Evolutionary conservation across 2,113 vertebrate genomes (phyloP).

Genomic region (Greenwoodochromis staneri): DNA sequence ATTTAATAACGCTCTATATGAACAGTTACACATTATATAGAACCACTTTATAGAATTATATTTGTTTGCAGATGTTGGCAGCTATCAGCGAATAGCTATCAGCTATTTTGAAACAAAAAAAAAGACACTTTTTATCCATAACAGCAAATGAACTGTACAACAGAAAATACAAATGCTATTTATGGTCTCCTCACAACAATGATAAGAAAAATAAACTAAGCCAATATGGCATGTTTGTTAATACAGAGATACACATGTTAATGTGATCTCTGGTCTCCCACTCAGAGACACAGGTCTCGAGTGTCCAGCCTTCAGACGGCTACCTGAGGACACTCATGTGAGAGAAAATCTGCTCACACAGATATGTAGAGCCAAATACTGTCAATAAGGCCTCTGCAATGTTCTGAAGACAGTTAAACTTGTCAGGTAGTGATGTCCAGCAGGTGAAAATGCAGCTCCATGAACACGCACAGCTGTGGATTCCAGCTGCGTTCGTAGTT

Average conservation of each 20-base stretch:
- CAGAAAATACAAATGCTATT: neutral
- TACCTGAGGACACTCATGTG: no score
- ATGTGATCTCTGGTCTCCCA: neutral
- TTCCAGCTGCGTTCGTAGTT: no score
- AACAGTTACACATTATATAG: neutral
- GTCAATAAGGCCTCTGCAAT: no score
- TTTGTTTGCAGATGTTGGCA: neutral
- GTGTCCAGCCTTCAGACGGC: accelerated
- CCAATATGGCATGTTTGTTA: accelerated
- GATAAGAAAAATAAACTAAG: no score
- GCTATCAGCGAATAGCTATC: accelerated
- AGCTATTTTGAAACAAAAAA: neutral
- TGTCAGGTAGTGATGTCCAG: no score
- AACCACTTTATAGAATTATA: accelerated
- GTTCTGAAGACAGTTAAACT: no score
- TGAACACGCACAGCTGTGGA: no score
- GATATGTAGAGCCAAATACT: accelerated
- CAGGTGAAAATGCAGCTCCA: no score
- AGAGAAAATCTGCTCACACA: no score
- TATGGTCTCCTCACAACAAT: accelerated
- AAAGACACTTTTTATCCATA: neutral
- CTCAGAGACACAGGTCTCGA: accelerated
- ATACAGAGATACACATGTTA: accelerated
- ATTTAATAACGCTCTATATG: accelerated
- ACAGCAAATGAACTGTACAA: accelerated